Percentiles rank a stretch among this genome's conserved stretches.
Conservation (phyloP, 2,888 invertebrate genomes). For the Drosophila merina region DNA sequence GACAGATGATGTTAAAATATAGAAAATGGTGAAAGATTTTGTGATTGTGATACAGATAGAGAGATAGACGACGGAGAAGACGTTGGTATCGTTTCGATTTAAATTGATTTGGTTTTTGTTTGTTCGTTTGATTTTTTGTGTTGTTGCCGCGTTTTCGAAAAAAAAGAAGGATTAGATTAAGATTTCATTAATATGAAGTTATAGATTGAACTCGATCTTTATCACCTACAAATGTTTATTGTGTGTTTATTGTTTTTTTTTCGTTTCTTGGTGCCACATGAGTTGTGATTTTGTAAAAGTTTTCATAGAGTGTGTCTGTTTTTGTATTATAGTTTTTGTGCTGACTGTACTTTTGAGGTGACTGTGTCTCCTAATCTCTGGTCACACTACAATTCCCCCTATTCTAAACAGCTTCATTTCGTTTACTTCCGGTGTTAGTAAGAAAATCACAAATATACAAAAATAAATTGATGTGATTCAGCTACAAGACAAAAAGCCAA, state of each 20-base stretch:
- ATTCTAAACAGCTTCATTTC: constrained; percentile 24
- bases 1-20: constrained; percentile 22
- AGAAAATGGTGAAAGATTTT: constrained; percentile 6
- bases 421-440: constrained; percentile 45
- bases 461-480: constrained; percentile 19
- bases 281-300: constrained; percentile 30
- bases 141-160: constrained; percentile 60
- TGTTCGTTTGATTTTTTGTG: constrained; percentile 22
- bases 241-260: constrained; percentile 22
- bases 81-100: constrained; percentile 50
- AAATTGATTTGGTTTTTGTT: constrained; percentile 27
- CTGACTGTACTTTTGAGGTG: constrained; percentile 42
- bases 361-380: constrained; percentile 39
- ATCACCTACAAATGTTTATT: constrained; percentile 45
- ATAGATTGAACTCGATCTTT: constrained; percentile 51
- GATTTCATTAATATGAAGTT: constrained; percentile 57
- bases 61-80: constrained; percentile 54
- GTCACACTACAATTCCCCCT: constrained; percentile 16
- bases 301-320: constrained; percentile 22
- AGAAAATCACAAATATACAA: constrained; percentile 48
- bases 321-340: constrained; percentile 19
- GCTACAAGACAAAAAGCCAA: constrained; percentile 41
- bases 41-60: constrained; percentile 17
- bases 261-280: constrained; percentile 39
- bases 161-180: constrained; percentile 65